Conservation (phyloP, 1,140 invertebrate species). For the Aphelinus atriplicis region DNA sequence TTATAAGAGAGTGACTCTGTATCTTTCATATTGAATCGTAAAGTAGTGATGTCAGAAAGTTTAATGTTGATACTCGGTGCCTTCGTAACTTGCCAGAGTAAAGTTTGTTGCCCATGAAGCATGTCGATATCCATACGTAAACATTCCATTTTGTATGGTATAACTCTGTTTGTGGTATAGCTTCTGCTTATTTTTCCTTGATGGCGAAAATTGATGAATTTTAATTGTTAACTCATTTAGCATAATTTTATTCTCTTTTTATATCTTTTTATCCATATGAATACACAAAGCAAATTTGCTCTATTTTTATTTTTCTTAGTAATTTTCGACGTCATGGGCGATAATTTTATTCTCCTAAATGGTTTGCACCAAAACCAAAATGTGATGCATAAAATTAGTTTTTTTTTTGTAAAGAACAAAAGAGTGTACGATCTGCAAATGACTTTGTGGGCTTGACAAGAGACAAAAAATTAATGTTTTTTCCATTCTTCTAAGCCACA, state of each 20-base stretch:
- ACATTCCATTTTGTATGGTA: slow-evolving; percentile 56
- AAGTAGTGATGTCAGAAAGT: slow-evolving; percentile 12
- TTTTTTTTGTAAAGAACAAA: slow-evolving; percentile 39
- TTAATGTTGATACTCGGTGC: slow-evolving; percentile 48
- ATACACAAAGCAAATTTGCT: neutral
- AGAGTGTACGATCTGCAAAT: slow-evolving; percentile 42
- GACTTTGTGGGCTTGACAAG: slow-evolving; percentile 50
- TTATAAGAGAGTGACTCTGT: too few species aligned
- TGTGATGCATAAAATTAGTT: slow-evolving; percentile 15
- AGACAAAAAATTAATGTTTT: slow-evolving; percentile 42
- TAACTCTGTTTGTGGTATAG: slow-evolving; percentile 30
- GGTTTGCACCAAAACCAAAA: slow-evolving; percentile 49
- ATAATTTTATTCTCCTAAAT: slow-evolving; percentile 49
- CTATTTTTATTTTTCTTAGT: slow-evolving; percentile 1
- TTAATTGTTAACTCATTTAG: slow-evolving; percentile 14
- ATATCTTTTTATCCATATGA: neutral
- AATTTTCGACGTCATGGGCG: slow-evolving; percentile 35
- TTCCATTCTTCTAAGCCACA: slow-evolving; percentile 29
- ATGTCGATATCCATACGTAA: slow-evolving; percentile 52
- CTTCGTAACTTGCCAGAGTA: slow-evolving; percentile 62
- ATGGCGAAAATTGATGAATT: slow-evolving; percentile 21
- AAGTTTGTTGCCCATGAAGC: slow-evolving; percentile 29
- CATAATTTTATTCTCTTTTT: slow-evolving; percentile 4
- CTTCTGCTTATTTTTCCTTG: slow-evolving; percentile 5
- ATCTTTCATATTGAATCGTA: too few species aligned